A percentile compares a stretch with the other conserved stretches of the same genome.
phyloP scores from a whole-genome alignment of 2,888 invertebrate species.

The Harpalus rufipes region DNA sequence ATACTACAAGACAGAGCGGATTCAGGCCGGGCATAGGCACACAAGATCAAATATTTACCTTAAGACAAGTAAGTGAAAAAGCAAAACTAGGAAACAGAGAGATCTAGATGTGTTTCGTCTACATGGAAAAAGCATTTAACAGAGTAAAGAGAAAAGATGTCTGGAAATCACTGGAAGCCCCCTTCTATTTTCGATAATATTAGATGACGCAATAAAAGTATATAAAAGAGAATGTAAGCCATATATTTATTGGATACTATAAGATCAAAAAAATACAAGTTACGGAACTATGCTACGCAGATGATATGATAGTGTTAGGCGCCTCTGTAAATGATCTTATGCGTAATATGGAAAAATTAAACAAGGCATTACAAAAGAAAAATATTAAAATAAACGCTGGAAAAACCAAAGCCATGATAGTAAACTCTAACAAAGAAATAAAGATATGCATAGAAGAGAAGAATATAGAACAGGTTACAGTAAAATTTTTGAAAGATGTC shows the following conservation, averaged over 20 bases:
- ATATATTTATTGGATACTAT: not conserved
- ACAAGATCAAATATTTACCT: too few relatives aligned
- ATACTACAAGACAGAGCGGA: too few relatives aligned
- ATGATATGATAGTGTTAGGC: not conserved
- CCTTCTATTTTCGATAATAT: not conserved
- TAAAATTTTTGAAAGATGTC: too few relatives aligned
- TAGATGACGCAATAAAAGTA: not conserved
- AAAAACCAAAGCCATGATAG: not conserved
- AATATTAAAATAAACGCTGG: not conserved
- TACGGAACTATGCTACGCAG: not conserved
- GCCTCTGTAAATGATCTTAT: not conserved
- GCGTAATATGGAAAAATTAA: not conserved
- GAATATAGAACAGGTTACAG: too few relatives aligned
- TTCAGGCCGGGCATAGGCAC: too few relatives aligned
- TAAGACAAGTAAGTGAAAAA: too few relatives aligned
- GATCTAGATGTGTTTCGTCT: not conserved
- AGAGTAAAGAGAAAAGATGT: not conserved
- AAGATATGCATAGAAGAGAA: not conserved
- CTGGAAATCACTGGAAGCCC: not conserved
- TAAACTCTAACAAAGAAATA: not conserved
- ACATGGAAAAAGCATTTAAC: not conserved
- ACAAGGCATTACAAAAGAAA: not conserved
- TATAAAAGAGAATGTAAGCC: not conserved
- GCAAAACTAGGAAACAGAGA: not conserved
- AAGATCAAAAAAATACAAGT: not conserved